Base-by-base conservation (phyloP, 2,113 vertebrate species). In the Axis porcinus region DNA sequence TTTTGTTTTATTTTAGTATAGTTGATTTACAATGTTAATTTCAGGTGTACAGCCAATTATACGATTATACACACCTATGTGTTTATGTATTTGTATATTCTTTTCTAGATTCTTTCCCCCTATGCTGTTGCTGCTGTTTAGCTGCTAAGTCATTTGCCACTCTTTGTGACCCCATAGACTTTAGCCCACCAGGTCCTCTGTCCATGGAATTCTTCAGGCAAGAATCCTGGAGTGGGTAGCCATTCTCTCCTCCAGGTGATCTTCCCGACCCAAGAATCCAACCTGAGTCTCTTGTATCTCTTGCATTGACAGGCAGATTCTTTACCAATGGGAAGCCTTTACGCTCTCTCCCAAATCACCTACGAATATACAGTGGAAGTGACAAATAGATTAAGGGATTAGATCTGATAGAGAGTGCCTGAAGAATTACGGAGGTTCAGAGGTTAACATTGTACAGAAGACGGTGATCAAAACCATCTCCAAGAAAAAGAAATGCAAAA, bases 351-450 rank as follows among this genome's bases (percentile, higher is more conserved):
- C 58, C 12, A 60, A 60, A 28, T 60, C 58, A 28, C 27, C 11
- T 28, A 60, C 0, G 58, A 60, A 3, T 60, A 60, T 60, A 60
- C 58, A 60, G 2, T 60, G 58, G 58, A 60, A 60, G 12, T 60
- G 58, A 60, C 5, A 60, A 60, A 60, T 13, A 60, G 11, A 60
- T 60, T 60, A 60, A 60, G 58, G 11, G 25, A 60, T 13, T 60
- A 28, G 58, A 28, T 60, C 58, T 60, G 27, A 14, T 60, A 60
- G 58, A 60, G 12, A 30, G 6, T 60, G 27, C 58, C 58, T 14
- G 12, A 60, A 30, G 27, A 28, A 5, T 28, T 60, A 28, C 0
- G 2, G 58, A 6, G 11, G 27, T 60, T 60, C 4, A 0, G 27
- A 52, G 57, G 27, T 60, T 58, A 14, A 30, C 57, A 60, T 6